Evolutionary conservation across 2,888 invertebrate genomes (phyloP), one percentile per base, ranked within the genome.

Genomic region (Rhamnusium bicolor): DNA sequence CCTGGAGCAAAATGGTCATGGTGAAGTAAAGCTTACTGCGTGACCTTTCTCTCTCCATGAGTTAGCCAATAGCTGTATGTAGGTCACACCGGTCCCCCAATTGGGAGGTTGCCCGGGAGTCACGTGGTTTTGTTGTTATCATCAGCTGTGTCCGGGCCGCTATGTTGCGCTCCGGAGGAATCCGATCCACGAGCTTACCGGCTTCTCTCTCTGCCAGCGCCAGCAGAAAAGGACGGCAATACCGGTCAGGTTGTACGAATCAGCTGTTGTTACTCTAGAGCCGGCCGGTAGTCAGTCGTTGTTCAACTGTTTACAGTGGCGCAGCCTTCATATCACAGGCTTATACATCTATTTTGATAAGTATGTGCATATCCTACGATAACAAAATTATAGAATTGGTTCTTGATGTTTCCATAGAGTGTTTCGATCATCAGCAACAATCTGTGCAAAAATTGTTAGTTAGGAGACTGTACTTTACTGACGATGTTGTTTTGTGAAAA

Each of bases 71-170:
- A 84, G 86, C 88, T 87, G 86, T 88, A 91, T 90, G 89, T 91
- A 90, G 91, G 91, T 91, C 91, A 91, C 73, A 73, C 76, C 72
- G 78, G 72, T 75, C 80, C 77, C 75, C 91, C 90, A 91, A 91
- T 90, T 78, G 81, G 76, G 72, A 78, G 85, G 81, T 63, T 69
- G 69, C 82, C 81, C 81, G 79, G 14, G 80, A 81, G 86, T 92
- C 92, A 92, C 92, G 90, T 92, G 92, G 90, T 86, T 91, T 92
- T 92, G 92, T 92, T 92, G 91, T 92, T 91, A 91, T 91, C 91
- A 90, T 91, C 91, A 91, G 91, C 91, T 91, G 91, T 91, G 88
- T 84, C 88, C 86, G 86, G 87, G 87, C 85, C 86, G 85, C 86
- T 84, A 84, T 82, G 80, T 78, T 67, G 67, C 72, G 70, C 63